phyloP scores from a whole-genome alignment of 2,888 invertebrate genomes.

The Latheticus oryzae region DNA sequence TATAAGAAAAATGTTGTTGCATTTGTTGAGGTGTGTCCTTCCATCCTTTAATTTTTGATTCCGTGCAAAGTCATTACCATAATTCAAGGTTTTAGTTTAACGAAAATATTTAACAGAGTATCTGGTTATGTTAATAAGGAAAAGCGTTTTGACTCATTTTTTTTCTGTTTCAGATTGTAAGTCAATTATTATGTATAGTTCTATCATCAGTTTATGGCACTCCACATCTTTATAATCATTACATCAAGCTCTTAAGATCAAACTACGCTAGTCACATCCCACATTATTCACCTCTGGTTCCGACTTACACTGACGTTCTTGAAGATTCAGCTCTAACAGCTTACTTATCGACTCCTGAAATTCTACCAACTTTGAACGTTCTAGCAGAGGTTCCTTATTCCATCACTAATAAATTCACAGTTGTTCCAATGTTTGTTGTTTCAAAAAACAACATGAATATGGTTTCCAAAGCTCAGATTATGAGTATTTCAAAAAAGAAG shows the following conservation, averaged over 20 bases:
- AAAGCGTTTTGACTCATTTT: too few relatives aligned
- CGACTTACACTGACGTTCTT: conserved; percentile 38
- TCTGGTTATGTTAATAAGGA: too few relatives aligned
- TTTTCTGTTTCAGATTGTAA: conserved; percentile 22
- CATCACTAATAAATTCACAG: conserved; percentile 59
- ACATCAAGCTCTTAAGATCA: conserved; percentile 38
- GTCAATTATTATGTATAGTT: conserved; percentile 4
- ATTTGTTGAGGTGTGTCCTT: too few relatives aligned
- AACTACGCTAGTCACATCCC: conserved; percentile 41
- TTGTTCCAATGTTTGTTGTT: conserved; percentile 61
- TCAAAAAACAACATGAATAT: conserved; percentile 59
- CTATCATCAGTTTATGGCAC: conserved; percentile 15
- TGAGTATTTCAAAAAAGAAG: conserved; percentile 59
- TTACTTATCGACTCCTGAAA: conserved; percentile 44
- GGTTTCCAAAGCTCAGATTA: conserved; percentile 61
- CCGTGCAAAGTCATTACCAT: too few relatives aligned
- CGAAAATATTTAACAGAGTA: too few relatives aligned
- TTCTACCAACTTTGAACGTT: conserved; percentile 57
- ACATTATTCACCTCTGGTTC: conserved; percentile 34
- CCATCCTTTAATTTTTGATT: too few relatives aligned
- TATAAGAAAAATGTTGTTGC: too few relatives aligned
- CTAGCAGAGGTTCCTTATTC: conserved; percentile 59
- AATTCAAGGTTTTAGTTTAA: too few relatives aligned
- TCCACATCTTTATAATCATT: conserved; percentile 44
- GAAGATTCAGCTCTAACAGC: conserved; percentile 41